These are phyloP conservation scores for Plestiodon gilberti DNA, from an alignment of 2,113 vertebrate species.

Conservation along the genomic window DNA sequence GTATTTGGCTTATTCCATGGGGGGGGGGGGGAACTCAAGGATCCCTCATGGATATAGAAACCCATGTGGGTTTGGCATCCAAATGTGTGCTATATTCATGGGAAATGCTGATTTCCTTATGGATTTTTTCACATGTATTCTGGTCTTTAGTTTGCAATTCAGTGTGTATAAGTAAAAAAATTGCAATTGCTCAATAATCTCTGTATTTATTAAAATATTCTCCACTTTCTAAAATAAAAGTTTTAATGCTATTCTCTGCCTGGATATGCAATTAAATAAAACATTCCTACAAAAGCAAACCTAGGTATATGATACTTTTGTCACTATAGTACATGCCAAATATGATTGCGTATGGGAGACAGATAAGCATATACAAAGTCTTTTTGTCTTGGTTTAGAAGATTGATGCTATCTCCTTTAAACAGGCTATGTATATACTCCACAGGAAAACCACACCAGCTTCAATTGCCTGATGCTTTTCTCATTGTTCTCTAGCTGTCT, in stretches of 20 bases:
- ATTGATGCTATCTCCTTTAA: background rate
- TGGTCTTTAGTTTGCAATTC: background rate
- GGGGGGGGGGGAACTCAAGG: too few relatives aligned
- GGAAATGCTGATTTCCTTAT: too few relatives aligned
- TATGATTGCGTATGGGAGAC: background rate
- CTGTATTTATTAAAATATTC: background rate
- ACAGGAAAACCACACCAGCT: conserved; percentile 9
- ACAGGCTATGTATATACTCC: background rate
- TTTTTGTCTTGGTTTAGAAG: background rate
- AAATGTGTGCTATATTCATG: too few relatives aligned
- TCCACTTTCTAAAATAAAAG: background rate
- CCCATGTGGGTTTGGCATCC: too few relatives aligned
- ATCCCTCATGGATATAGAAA: too few relatives aligned
- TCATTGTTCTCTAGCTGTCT: background rate
- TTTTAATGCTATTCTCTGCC: background rate
- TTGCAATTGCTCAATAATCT: background rate
- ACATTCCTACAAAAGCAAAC: background rate
- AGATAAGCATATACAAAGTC: background rate
- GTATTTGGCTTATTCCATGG: too few relatives aligned
- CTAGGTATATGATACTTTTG: background rate
- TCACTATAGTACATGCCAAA: background rate
- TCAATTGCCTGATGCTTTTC: background rate
- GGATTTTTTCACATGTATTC: too few relatives aligned
- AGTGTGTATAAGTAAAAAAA: background rate
- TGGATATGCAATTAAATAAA: background rate